Evolutionary conservation across 2,113 vertebrate species (phyloP).

Genomic region (Platycercus adscitus): DNA sequence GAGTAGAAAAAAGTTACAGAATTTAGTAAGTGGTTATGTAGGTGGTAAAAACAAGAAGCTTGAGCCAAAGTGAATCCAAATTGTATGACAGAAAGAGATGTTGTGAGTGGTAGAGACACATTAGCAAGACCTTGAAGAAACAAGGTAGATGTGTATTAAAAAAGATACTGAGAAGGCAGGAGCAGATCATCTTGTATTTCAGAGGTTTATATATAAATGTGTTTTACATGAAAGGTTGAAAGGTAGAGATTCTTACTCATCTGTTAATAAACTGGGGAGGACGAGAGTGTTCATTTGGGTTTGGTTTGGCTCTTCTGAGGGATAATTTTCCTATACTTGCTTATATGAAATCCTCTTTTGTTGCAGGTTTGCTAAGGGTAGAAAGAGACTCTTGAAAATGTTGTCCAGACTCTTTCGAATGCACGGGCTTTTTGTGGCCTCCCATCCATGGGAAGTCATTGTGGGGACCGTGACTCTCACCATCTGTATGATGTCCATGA

Average conservation of each 20-base stretch:
- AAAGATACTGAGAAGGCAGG: background rate
- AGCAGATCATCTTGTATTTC: background rate
- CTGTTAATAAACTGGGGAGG: background rate
- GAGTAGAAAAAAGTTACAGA: background rate
- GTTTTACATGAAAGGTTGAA: background rate
- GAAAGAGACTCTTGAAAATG: background rate
- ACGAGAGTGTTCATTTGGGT: background rate
- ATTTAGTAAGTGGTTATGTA: background rate
- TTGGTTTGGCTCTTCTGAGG: background rate
- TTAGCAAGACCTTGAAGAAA: background rate
- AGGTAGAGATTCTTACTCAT: background rate
- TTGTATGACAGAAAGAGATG: background rate
- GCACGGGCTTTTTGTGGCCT: slow-evolving; percentile 46
- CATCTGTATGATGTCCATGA: slow-evolving; percentile 53
- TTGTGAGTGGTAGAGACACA: background rate
- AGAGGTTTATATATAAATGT: background rate
- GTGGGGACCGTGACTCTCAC: slow-evolving; percentile 47
- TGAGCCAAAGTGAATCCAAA: background rate
- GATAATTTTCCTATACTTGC: background rate
- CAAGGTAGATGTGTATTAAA: background rate
- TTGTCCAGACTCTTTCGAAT: slow-evolving; percentile 45
- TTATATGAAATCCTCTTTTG: background rate
- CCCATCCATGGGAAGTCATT: slow-evolving; percentile 47
- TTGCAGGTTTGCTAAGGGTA: background rate
- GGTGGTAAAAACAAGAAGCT: background rate